phyloP scores from a whole-genome alignment of 2,113 vertebrate species.

The Mormyrus iriodes region DNA sequence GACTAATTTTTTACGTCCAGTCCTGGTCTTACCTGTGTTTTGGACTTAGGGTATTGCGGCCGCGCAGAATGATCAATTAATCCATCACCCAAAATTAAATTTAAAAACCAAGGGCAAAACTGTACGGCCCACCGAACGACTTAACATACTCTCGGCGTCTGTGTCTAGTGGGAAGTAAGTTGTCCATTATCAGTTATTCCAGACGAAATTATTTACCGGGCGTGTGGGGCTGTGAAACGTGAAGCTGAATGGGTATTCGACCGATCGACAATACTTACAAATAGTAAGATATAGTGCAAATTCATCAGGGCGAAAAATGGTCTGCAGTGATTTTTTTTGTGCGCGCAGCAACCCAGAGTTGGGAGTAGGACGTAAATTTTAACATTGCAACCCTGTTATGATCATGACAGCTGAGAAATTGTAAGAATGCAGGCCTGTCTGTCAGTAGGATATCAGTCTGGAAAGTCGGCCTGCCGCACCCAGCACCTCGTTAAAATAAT shows the following conservation, averaged over 20 bases:
- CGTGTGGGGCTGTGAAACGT: neutral
- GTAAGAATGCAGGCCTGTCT: neutral
- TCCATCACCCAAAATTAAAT: neutral
- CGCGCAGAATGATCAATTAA: neutral
- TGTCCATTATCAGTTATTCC: neutral
- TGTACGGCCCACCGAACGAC: neutral
- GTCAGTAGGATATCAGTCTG: neutral
- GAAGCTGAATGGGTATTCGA: neutral
- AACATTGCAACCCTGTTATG: neutral
- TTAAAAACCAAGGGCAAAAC: neutral
- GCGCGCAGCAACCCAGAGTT: neutral
- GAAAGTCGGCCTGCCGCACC: neutral
- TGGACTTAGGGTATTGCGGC: neutral
- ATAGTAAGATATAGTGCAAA: neutral
- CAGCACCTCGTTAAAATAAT: neutral
- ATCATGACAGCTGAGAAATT: neutral
- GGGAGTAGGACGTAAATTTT: neutral
- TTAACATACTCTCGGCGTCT: neutral
- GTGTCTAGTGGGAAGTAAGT: neutral
- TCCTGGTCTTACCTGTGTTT: neutral
- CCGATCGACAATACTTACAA: neutral
- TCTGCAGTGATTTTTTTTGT: neutral
- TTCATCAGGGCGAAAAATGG: neutral
- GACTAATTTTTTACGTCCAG: neutral
- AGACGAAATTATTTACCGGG: neutral